Evolutionary conservation across 2,113 vertebrate species (phyloP), one percentile per base, ranked within the genome.

Genomic region (Taurulus bubalis): DNA sequence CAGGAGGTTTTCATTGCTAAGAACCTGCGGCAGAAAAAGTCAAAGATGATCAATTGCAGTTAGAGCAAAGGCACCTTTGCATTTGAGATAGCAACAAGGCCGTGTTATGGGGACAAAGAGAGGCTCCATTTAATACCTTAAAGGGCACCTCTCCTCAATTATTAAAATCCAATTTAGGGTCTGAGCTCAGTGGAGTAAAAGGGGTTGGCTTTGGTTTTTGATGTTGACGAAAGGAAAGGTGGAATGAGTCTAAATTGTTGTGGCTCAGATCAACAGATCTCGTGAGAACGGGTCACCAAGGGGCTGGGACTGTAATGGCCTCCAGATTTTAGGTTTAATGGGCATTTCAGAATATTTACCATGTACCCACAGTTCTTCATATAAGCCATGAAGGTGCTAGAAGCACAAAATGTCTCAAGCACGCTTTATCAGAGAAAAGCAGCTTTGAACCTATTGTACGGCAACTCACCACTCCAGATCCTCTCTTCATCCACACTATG

Each of bases 401-500:
- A n/a, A 68, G 56, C 20, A 51, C 2, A 40, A 2, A 9, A 22
- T 56, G 62, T 67, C 11, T 63, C 4, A 12, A 28, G 55, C 12
- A 18, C 3, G 22, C 42, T 69, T 42, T 34, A 51, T 32, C 1
- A 22, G 45, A 56, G 16, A 60, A 56, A 71, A 63, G 26, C 38
- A 47, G 18, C 55, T 28, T 59, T 70, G 4, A n/a, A 53, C 49
- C 28, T 32, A 32, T n/a, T 36, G 3, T n/a, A n/a, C n/a, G n/a
- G n/a, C n/a, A n/a, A 93, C 98, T 94, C 88, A 99, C 98, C 96
- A 99, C 98, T 42, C 97, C 98, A 0, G 98, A 99, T 65, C 98
- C 98, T n/a, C 97, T 93, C 83, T 99, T 99, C 97, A 99, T 99
- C 98, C 98, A 99, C 60, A 99, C 98, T 0, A 99, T 99, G 79